Base-by-base conservation (phyloP, 2,113 vertebrate species). In the Zonotrichia leucophrys region DNA sequence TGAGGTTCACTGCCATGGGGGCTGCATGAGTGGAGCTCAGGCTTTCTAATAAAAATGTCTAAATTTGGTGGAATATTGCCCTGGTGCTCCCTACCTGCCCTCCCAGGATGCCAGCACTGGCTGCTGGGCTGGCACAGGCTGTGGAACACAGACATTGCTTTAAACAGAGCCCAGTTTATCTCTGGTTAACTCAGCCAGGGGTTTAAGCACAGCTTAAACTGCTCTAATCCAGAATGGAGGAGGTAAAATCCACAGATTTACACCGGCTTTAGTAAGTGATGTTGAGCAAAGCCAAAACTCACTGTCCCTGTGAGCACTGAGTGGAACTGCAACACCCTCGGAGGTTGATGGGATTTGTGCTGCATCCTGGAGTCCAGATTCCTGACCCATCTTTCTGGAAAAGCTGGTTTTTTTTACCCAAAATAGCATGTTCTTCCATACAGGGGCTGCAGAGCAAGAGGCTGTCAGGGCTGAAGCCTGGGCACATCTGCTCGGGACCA, bases 361-460 rank as follows among this genome's bases (percentile, higher is more conserved):
- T 42, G 69, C 9, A 28, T 20, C 62, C 50, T 12, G 10, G 37
- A 89, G 59, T 28, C 41, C 72, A 37, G 10, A 49, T 25, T 74
- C 47, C 47, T 16, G 10, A 8, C 30, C 50, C 6, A 1, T 12
- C 49, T 60, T 69, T 39, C 70, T 23, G 59, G 58, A 46, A 44
- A 49, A 68, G 23, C 35, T 63, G 16, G 20, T 25, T 82, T 62
- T 2, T 14, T 2, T 14, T 2, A 30, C 10, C 76, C 41, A 23
- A 18, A 78, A 17, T 23, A 7, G 27, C 0, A 0, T 15, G 27
- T 68, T 47, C 7, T 42, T 46, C 58, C 8, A 0, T 23, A 2
- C 7, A 1, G 4, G 42, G 24, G 23, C 39, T 17, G 53, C 39
- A 44, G 6, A 7, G 42, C 1, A 13, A 23, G 68, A 39, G 33